Evolutionary conservation across 2,888 invertebrate genomes (phyloP), one percentile per base, ranked within the genome.

Genomic region (Nomada goodeniana): DNA sequence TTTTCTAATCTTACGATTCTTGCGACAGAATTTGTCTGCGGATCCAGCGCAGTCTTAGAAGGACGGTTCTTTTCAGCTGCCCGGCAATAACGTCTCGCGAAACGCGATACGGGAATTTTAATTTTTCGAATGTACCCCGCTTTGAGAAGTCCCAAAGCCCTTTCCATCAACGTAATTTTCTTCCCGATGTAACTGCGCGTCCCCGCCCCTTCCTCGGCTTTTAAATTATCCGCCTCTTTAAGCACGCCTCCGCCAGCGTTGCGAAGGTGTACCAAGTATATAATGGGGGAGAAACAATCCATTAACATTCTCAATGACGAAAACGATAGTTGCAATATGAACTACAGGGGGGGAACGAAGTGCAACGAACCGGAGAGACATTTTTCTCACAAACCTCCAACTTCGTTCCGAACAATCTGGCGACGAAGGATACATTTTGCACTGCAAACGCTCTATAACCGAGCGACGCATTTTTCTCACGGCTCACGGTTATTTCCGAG

Each of bases 91-190:
- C 64, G 13, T 15, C 15, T 2, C 53, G 42, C 2, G 68, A 15
- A 36, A 20, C 29, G 73, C 53, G 57, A 18, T 80, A 26, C 55
- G 47, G 44, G 50, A 50, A 75, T 76, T 64, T 76, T 80, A 75
- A 80, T 82, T 80, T 80, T 71, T 82, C 67, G 57, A 68, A 67
- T 59, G 76, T 55, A 26, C n/a, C 26, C 11, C 44, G 61, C 76
- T 80, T 80, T 75, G 55, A 80, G 75, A 23, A 65, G 44, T 67
- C 42, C 75, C 61, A 60, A 57, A 82, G 75, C 75, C 65, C 70
- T 80, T 80, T 71, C 64, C 71, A 80, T 82, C 80, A 67, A 67
- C 76, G 76, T 82, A 76, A 82, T 82, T 82, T 82, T 82, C 82
- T 55, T 82, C 80, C 67, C 81, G 42, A 80, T 55, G 80, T 80